Conservation (phyloP, 2,888 invertebrate species). For the Rhamnusium bicolor region DNA sequence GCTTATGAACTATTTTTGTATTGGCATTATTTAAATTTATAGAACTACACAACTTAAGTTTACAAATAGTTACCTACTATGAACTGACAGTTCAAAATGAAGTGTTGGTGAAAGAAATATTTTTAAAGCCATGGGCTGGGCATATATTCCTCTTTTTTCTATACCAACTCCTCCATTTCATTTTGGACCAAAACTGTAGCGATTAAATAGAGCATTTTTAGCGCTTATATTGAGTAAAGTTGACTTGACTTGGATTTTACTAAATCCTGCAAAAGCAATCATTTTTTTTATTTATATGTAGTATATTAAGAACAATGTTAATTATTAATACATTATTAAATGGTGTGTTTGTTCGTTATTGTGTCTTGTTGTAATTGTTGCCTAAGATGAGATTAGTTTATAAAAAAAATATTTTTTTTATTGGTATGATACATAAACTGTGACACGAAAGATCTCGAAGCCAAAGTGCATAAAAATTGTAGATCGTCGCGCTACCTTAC, state of each 20-base stretch:
- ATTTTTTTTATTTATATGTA: conserved; percentile 46
- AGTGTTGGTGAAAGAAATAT: neutral
- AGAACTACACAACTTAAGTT: conserved; percentile 8
- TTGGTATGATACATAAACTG: conserved; percentile 12
- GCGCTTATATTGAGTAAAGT: conserved; percentile 43
- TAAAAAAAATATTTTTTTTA: conserved; percentile 25
- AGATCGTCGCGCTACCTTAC: conserved; percentile 64
- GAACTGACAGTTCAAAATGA: conserved; percentile 13
- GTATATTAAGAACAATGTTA: conserved; percentile 33
- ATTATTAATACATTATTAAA: conserved; percentile 41
- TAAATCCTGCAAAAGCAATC: conserved; percentile 44
- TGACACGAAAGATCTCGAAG: conserved; percentile 58
- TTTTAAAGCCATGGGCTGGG: neutral
- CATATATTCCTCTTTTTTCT: neutral
- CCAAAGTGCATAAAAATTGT: conserved; percentile 57
- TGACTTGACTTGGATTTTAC: conserved; percentile 36
- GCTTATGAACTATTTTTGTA: conserved; percentile 22
- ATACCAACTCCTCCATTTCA: neutral
- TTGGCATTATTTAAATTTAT: conserved; percentile 26
- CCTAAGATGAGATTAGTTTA: conserved; percentile 57
- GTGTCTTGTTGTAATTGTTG: conserved; percentile 57
- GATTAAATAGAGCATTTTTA: conserved; percentile 24
- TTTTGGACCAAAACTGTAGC: conserved; percentile 21
- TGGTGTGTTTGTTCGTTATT: conserved; percentile 60
- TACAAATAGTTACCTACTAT: conserved; percentile 17